These are phyloP conservation scores for Lipotes vexillifer DNA, from an alignment of 2,113 vertebrate genomes.

Conservation along the genomic window DNA sequence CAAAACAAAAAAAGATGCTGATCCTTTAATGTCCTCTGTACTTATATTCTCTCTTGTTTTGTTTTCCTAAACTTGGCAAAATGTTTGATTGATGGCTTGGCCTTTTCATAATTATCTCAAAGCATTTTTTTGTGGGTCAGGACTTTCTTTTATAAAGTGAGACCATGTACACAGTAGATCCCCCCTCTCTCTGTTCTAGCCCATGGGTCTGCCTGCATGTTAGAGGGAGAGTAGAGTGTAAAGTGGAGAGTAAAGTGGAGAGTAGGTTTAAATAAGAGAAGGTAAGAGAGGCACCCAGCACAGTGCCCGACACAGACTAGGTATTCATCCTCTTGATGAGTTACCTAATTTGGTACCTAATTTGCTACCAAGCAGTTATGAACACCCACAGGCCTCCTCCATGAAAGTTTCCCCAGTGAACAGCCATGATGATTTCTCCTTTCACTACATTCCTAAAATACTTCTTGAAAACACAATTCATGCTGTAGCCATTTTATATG, in stretches of 20 bases:
- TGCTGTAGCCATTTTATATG: not conserved
- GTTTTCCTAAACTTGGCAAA: not conserved
- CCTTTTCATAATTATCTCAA: not conserved
- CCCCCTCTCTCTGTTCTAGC: not conserved
- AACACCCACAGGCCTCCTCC: not conserved
- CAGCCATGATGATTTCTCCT: not conserved
- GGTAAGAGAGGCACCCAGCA: not conserved
- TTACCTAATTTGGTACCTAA: not conserved
- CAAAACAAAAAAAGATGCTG: not conserved
- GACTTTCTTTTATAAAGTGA: not conserved
- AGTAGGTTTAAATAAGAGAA: not conserved
- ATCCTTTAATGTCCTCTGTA: not conserved
- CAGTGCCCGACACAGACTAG: not conserved
- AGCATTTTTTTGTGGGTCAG: not conserved
- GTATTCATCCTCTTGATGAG: not conserved
- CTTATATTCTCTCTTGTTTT: not conserved
- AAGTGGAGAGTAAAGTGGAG: not conserved
- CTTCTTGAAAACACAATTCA: not conserved
- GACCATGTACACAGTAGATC: not conserved
- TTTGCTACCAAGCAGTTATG: not conserved
- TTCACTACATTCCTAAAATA: not conserved
- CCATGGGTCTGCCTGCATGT: not conserved
- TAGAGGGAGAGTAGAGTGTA: not conserved
- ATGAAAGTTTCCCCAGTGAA: not conserved
- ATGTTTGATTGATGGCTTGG: not conserved